Evolutionary conservation across 2,113 vertebrate genomes (phyloP), one percentile per base, ranked within the genome.

Genomic region (Erythrocercus mccallii): DNA sequence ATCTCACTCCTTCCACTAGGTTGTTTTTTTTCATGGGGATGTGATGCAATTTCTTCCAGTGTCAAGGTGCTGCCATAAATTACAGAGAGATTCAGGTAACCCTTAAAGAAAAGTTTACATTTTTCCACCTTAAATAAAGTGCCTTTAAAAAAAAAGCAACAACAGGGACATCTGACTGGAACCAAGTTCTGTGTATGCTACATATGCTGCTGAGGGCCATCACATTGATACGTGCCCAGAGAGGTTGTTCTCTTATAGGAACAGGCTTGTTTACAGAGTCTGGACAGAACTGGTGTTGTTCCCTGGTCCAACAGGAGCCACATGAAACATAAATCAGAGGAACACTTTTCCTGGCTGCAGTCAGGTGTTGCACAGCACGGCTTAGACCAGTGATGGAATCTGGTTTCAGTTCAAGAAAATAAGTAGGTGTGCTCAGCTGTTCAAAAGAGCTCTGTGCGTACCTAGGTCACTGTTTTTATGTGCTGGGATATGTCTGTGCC

Each of bases 21-120:
- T 37, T 97, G 65, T 78, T 96, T 96, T 88, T 91, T 88, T 96
- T 91, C 68, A 61, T 60, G 91, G 80, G 81, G 76, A 96, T 96
- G 96, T 96, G 96, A 95, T 97, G 96, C 87, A 81, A 38, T 98
- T 97, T 97, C 95, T 92, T 97, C 58, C 94, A 91, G 66, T 88
- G 79, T 96, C 95, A 96, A 92, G 93, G 72, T 79, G 81, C 95
- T 97, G 96, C 72, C 82, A 88, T 93, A 93, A 96, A 87, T 97
- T 91, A 96, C 95, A 86, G 89, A 91, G 88, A 96, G 66, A 94
- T 93, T 95, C 95, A 88, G 84, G 89, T 80, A 88, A 77, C 31
- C 58, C 58, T 58, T 62, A 88, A 83, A 92, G 80, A 95, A 95
- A 94, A 84, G 56, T 83, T 84, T 44, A 35, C 5, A 1, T 25